Evolutionary conservation across 2,888 invertebrate genomes (phyloP), one percentile per base, ranked within the genome.

Genomic region (Tachina lurida): DNA sequence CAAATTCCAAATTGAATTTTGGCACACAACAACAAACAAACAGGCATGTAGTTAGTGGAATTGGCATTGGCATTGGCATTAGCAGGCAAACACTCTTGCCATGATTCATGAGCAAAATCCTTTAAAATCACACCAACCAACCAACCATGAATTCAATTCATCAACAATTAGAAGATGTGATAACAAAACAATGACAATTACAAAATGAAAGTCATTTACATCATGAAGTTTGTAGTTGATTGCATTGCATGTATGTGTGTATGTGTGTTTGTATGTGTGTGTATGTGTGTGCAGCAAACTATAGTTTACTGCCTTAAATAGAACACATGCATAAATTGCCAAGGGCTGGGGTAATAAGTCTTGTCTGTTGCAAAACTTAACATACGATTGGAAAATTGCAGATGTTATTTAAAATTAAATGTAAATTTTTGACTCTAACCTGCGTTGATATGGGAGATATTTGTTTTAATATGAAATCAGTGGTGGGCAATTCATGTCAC

Each of bases 101-200:
- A 15, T 79, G 71, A 63, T 78, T 45, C 45, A 54, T 54, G 31
- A 63, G 54, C 13, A 7, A 79, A 78, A 71, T 70, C 56, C 47
- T 2, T 47, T 31, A 56, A 71, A 80, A 62, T 81, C 81, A 75
- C 74, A 83, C 74, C 68, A 73, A 15, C 22, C 60, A 67, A 43
- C 22, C 60, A 67, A 43, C 31, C 73, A 78, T 68, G 45, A 45
- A 68, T n/a, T 17, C 60, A 67, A 60, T 73, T 43, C 77, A 84
- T 84, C 83, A 84, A 17, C 73, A 84, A 78, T 78, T 84, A 73
- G 77, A 68, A 62, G 73, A 78, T 74, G 83, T 84, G 67, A 84
- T 78, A 78, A 74, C 73, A 41, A 45, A 60, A 78, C 83, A 84
- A 78, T 68, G 77, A 84, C 73, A 73, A 83, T 73, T 67, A 71